Evolutionary conservation across 2,113 vertebrate species (phyloP).

Genomic region (Dicentrarchus labrax): DNA sequence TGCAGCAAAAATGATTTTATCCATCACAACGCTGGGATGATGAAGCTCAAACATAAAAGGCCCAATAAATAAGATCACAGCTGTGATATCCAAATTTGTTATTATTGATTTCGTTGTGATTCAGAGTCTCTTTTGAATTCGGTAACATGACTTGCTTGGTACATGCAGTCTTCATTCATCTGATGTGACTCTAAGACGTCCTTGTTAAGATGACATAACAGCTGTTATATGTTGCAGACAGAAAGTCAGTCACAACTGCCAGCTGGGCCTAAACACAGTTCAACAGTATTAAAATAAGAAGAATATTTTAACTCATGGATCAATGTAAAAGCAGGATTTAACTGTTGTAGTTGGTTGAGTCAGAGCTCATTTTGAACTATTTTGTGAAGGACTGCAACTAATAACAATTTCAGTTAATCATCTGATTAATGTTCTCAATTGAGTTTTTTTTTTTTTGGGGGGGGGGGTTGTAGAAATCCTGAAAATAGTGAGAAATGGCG

Average conservation of each 20-base stretch:
- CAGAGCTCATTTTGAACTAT: too few species aligned
- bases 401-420: too few species aligned
- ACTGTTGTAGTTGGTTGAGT: too few species aligned
- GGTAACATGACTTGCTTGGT: constrained; percentile 7
- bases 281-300: too few species aligned
- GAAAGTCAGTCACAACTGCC: constrained; percentile 5
- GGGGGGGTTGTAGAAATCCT: too few species aligned
- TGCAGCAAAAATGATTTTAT: background rate
- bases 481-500: too few species aligned
- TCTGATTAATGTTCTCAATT: too few species aligned
- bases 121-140: background rate
- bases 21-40: background rate
- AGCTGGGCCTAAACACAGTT: constrained; percentile 3
- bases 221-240: constrained; percentile 11
- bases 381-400: too few species aligned
- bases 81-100: background rate
- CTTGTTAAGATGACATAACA: constrained; percentile 10
- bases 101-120: background rate
- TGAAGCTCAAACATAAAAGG: background rate
- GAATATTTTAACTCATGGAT: too few species aligned
- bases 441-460: too few species aligned
- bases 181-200: background rate
- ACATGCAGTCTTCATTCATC: constrained; percentile 13
- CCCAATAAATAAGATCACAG: background rate
- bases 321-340: too few species aligned